Base-by-base conservation (phyloP, 2,888 invertebrate species). In the Athripsodes cinereus region DNA sequence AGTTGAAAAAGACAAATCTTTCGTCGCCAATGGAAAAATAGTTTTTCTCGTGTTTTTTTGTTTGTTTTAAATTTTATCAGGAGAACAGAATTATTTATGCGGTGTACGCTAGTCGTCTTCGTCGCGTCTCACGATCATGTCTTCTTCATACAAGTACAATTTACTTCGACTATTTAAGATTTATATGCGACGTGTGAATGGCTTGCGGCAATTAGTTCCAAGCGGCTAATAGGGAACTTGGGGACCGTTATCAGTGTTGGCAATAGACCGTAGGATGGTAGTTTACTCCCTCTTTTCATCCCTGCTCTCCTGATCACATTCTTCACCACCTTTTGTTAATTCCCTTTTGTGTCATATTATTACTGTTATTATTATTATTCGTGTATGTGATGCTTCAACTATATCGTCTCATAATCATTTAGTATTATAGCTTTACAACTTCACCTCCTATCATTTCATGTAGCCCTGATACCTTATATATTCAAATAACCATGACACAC, bases 151-250 rank as follows among this genome's bases (percentile, higher is more conserved):
- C 26, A 35, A 22, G 46, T 48, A 55, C 56, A n/a, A n/a, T n/a
- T 60, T 26, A 60, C 60, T 62, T 62, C 62, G 62, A 57, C 62
- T 52, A 61, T 59, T 61, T 55, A 22, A 61, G 62, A 62, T 62
- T 62, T 62, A 62, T 62, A 52, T 56, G 50, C 62, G 60, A 60
- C 62, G 62, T 62, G 62, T 60, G 60, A 62, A 62, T 62, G 62
- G 62, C 62, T 58, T 57, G 52, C 48, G 59, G 61, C 63, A 63
- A 63, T 63, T 63, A 63, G 63, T 63, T 63, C 61, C 59, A 55
- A 57, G 59, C 61, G 59, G 61, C 63, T 63, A 63, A 63, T 63
- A 63, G 63, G 61, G 61, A 63, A 61, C 63, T 59, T 61, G 63
- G 63, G 63, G 63, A 62, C 62, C 61, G 63, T 63, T 63, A 63